These are phyloP conservation scores for Lacerta agilis DNA, from an alignment of 2,797 vertebrate species.

Conservation along the genomic window DNA sequence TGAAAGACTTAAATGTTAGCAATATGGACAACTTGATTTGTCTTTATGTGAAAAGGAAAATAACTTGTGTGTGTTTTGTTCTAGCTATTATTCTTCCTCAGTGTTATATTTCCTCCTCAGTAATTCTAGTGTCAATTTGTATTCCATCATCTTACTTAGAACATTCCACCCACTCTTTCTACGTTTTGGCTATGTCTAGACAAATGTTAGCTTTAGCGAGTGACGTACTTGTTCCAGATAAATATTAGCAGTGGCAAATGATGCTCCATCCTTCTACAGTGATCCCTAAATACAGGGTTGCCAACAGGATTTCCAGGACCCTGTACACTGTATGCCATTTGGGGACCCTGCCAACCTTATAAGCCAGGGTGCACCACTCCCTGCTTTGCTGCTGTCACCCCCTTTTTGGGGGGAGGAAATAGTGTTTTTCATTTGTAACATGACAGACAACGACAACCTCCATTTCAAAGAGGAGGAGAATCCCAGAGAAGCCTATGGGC, in stretches of 20 bases:
- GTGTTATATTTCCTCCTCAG: not conserved
- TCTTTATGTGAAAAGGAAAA: not conserved
- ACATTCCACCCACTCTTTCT: constrained; percentile 35
- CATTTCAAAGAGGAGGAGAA: not conserved
- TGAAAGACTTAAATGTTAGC: not conserved
- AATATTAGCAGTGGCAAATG: constrained; percentile 23
- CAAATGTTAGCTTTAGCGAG: constrained; percentile 56
- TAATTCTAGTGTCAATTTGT: not conserved
- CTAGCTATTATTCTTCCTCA: not conserved
- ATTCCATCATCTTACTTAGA: constrained; percentile 4
- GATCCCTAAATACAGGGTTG: accelerated
- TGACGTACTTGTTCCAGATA: constrained; percentile 56
- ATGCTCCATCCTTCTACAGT: constrained; percentile 38
- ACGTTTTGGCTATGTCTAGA: constrained; percentile 31
- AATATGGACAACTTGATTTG: not conserved
- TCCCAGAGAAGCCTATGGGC: not conserved
- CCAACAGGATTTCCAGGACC: not conserved
- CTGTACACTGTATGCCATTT: too few relatives aligned
- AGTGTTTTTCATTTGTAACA: not conserved
- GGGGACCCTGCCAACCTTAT: too few relatives aligned
- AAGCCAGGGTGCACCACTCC: too few relatives aligned
- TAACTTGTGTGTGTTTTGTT: not conserved
- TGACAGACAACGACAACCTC: not conserved
- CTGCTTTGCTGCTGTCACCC: too few relatives aligned
- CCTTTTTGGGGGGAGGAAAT: too few relatives aligned